phyloP scores from a whole-genome alignment of 2,888 invertebrate genomes.

The Mongoloraphidia duomilia region DNA sequence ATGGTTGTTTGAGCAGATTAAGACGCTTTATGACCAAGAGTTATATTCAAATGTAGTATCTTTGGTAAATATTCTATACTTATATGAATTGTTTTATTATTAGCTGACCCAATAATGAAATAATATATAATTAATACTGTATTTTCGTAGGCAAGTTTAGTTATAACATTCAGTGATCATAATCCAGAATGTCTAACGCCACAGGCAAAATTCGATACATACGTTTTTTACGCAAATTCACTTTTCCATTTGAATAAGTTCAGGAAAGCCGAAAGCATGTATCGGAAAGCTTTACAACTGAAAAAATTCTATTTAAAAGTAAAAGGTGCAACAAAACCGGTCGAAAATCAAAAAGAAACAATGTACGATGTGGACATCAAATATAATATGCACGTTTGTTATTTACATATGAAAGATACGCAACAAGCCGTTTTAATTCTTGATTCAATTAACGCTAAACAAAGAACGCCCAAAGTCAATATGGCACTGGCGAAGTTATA shows the following conservation, averaged over 20 bases:
- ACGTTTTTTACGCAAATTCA: constrained; percentile 56
- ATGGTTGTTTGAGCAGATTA: constrained; percentile 48
- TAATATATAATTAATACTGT: constrained; percentile 5
- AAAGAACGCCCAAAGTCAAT: constrained; percentile 56
- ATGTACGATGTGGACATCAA: constrained; percentile 52
- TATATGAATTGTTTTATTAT: neutral
- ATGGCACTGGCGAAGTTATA: constrained; percentile 63
- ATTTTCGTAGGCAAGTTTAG: constrained; percentile 44
- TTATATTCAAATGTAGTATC: constrained; percentile 56
- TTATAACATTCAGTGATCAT: constrained; percentile 49
- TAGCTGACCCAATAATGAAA: neutral
- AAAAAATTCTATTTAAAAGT: constrained; percentile 44
- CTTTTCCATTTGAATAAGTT: constrained; percentile 50
- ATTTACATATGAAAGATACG: constrained; percentile 47
- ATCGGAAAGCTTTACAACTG: constrained; percentile 46
- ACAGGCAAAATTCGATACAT: constrained; percentile 50
- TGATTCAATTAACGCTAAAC: constrained; percentile 44
- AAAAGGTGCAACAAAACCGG: constrained; percentile 31
- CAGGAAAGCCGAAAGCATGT: constrained; percentile 51
- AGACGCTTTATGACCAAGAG: constrained; percentile 52
- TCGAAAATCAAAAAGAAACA: constrained; percentile 34
- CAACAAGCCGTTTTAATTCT: constrained; percentile 43
- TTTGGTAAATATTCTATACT: constrained; percentile 37
- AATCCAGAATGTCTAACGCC: constrained; percentile 43
- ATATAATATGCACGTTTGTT: constrained; percentile 56